A percentile compares a stretch with the other conserved stretches of the same genome.
These are phyloP conservation scores for Oreortyx pictus DNA, from an alignment of 2,797 vertebrate genomes.

Conservation along the genomic window DNA sequence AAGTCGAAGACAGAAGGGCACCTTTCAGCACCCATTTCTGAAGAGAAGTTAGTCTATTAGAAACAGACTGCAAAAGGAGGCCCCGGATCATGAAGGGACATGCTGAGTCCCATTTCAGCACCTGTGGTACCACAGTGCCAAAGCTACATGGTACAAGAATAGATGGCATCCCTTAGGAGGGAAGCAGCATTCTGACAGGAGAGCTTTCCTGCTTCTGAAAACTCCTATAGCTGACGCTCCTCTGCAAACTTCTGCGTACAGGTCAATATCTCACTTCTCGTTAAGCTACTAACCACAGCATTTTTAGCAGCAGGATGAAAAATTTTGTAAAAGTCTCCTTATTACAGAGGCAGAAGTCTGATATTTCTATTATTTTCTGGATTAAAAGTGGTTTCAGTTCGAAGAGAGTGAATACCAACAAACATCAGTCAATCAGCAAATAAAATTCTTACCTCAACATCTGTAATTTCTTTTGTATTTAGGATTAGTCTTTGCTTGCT, in stretches of 20 bases:
- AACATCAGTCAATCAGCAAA: not conserved
- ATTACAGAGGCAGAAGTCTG: not conserved
- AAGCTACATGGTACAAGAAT: fast-evolving
- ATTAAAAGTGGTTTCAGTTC: not conserved
- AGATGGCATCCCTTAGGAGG: fast-evolving
- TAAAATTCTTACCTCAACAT: not conserved
- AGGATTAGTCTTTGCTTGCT: not conserved
- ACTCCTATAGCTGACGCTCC: not conserved
- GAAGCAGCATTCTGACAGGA: not conserved
- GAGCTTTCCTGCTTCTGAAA: not conserved
- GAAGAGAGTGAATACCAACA: not conserved
- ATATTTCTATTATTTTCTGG: not conserved
- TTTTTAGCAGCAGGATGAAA: not conserved
- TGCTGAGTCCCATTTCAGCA: not conserved
- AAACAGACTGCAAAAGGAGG: not conserved
- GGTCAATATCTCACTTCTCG: not conserved
- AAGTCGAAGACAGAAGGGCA: not conserved
- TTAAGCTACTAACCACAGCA: not conserved
- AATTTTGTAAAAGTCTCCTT: not conserved
- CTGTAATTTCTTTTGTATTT: not conserved
- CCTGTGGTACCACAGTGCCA: fast-evolving
- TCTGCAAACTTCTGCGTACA: not conserved
- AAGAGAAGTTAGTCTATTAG: not conserved
- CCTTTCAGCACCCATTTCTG: not conserved
- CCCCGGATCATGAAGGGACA: not conserved